These are phyloP conservation scores for Babyrousa celebensis DNA, from an alignment of 2,797 vertebrate species.

Conservation along the genomic window DNA sequence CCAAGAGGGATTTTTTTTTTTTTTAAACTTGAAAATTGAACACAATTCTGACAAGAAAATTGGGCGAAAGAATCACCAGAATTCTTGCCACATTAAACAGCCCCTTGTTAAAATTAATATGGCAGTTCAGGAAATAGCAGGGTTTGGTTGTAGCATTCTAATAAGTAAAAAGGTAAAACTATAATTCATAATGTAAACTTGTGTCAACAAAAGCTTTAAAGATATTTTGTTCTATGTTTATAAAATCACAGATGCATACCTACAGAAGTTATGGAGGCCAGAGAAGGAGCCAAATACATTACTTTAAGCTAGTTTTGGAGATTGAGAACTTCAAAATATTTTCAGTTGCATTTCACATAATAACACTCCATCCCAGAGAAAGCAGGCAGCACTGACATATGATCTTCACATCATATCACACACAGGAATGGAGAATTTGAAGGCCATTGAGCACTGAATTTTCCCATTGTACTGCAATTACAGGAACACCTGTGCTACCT, in stretches of 20 bases:
- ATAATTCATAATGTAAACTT: neutral
- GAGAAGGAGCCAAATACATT: neutral
- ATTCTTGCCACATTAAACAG: neutral
- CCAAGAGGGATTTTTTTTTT: neutral
- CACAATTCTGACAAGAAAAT: neutral
- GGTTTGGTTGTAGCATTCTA: neutral
- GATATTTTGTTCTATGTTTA: neutral
- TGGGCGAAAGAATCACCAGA: neutral
- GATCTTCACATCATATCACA: conserved; percentile 45
- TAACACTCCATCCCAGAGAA: conserved; percentile 25
- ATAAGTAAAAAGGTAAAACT: neutral
- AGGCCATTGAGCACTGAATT: conserved; percentile 22
- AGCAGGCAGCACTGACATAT: neutral
- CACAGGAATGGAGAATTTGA: conserved; percentile 21
- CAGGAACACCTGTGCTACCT: conserved; percentile 69
- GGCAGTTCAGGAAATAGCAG: neutral
- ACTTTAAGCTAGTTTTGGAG: conserved; percentile 30
- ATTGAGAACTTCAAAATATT: neutral
- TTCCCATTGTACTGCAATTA: conserved; percentile 61
- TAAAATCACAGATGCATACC: neutral
- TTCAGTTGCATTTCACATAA: conserved; percentile 44
- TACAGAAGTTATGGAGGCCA: neutral
- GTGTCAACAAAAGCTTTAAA: neutral
- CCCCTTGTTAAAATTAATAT: neutral
- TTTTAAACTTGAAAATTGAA: conserved; percentile 43